Conservation (phyloP, 2,113 vertebrate species). For the Crocuta crocuta region DNA sequence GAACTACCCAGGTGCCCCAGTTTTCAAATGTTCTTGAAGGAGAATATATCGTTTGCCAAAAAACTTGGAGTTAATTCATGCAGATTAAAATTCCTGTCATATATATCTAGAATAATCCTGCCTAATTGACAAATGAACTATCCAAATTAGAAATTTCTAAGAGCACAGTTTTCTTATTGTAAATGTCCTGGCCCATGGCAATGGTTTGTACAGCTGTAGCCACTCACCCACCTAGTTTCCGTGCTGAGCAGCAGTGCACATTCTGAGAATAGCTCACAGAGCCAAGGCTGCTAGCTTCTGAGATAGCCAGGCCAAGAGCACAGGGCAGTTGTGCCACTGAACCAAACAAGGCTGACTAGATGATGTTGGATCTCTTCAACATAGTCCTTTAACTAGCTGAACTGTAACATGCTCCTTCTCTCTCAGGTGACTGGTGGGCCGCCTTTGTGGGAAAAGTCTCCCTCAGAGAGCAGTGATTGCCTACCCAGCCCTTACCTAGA, state of each 20-base stretch:
- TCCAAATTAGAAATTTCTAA: neutral
- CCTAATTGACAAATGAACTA: constrained; percentile 22
- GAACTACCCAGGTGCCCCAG: neutral
- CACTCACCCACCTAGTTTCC: neutral
- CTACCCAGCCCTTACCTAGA: neutral
- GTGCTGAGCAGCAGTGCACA: neutral
- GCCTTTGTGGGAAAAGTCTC: constrained; percentile 13
- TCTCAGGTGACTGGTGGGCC: constrained; percentile 44
- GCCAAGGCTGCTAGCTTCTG: neutral
- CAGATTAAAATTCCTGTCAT: neutral
- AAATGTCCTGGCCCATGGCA: neutral
- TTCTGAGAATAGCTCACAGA: neutral
- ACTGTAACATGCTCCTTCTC: neutral
- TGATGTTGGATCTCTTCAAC: neutral
- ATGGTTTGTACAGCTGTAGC: neutral
- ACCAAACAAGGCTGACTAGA: neutral
- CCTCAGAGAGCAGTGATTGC: neutral
- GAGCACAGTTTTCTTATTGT: neutral
- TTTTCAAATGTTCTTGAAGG: constrained; percentile 43
- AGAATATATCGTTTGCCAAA: constrained; percentile 7
- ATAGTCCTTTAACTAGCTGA: neutral
- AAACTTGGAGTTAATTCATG: constrained; percentile 3
- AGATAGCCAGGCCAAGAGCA: neutral
- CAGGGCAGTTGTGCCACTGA: neutral
- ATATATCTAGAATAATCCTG: neutral